Base-by-base conservation (phyloP, 2,888 invertebrate species). In the Vanessa cardui region DNA sequence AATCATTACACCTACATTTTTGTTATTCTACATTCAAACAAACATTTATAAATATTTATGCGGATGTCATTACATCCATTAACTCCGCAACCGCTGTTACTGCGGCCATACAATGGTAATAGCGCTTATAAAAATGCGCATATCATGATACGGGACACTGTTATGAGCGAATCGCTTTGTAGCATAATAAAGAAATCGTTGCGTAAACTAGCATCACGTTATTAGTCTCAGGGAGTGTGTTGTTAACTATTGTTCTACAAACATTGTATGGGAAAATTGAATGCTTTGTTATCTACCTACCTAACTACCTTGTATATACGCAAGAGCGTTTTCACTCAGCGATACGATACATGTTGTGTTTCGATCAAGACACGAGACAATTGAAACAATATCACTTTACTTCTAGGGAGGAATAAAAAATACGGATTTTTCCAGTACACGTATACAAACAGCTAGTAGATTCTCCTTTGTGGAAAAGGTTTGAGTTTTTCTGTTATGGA, bases 121-220 rank as follows among this genome's bases (percentile, higher is more conserved):
- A 72, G 74, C 75, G 80, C 81, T 83, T 83, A 88, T 88, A 87
- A 88, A 87, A 89, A 90, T 88, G 87, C 85, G 84, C 84, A 85
- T 86, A 85, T 84, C 80, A 84, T 83, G 79, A 79, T 77, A 73
- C 84, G 83, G 85, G 86, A 85, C 76, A 83, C 81, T 82, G 78
- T 85, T 83, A 76, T 80, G 82, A 82, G 79, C 83, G 87, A 88
- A 88, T 83, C 79, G 80, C 81, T 85, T 86, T 88, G 78, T 75
- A 71, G 76, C 74, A 80, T 82, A 81, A 87, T 86, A 86, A 84
- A 82, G 82, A 84, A 81, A 82, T 78, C 80, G 79, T 82, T 78
- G 78, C 76, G 78, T 80, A 76, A 77, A 74, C 77, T 71, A 69
- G 79, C 82, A 86, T 72, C 63, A 70, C 64, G 66, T 66, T 68